Evolutionary conservation across 2,797 vertebrate genomes (phyloP), one percentile per base, ranked within the genome.

Genomic region (Pelochelys cantorii): DNA sequence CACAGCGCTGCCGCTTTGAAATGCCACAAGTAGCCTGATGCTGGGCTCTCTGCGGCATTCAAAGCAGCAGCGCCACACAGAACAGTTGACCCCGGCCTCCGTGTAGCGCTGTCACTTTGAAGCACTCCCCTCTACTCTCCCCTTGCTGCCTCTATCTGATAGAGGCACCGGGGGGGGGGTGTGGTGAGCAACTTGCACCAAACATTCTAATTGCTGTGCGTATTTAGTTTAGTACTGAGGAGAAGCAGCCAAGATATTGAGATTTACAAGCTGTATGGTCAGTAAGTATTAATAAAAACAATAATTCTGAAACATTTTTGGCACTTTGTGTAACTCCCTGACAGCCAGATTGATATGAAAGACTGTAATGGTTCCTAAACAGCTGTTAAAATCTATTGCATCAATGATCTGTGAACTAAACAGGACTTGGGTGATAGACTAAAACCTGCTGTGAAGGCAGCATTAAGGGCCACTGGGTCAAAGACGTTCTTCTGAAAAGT

Each of bases 381-480:
- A 97, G 95, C 89, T 97, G 92, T 92, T 97, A 87, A 95, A 94
- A 94, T 94, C 94, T 90, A 87, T 62, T 82, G 62, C 91, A 90
- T 91, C 85, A 90, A 18, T 97, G 94, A 93, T 95, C 92, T 97
- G 93, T 97, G 96, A 96, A 96, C 91, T 90, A 93, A 95, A 89
- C 53, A 87, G 90, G 94, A 90, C 59, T 25, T 97, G 96, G 87
- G 48, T 94, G 88, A 97, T 89, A 53, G 83, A 87, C 56, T 95
- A 80, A 85, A 93, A 31, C 57, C 85, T 25, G 5, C 54, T 97
- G 91, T 90, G 86, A 92, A 96, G 95, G 42, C 42, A 2, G 42
- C 96, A 97, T 91, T 90, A 94, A 60, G 59, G 89, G 81, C 79
- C 88, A 85, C 94, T 95, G 91, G 90, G 80, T 95, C 95, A 97